Conservation (phyloP, 2,888 invertebrate species). For the Hybos culiciformis region DNA sequence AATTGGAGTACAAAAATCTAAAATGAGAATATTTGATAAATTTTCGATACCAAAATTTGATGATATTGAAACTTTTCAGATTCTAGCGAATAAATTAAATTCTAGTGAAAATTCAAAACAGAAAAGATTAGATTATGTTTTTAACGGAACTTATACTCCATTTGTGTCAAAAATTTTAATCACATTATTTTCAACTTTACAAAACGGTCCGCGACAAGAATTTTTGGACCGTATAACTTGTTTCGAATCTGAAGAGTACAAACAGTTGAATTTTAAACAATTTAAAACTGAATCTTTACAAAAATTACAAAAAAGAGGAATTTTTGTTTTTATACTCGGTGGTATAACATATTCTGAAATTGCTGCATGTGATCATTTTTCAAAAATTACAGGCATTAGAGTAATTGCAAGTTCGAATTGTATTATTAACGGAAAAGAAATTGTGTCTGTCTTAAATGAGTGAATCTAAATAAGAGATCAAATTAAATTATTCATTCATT, state of each 20-base stretch:
- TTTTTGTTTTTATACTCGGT: slow-evolving; percentile 80
- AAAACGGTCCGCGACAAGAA: too few species aligned
- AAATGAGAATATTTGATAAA: slow-evolving; percentile 22
- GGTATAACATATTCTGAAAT: slow-evolving; percentile 89
- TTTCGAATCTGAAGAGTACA: too few species aligned
- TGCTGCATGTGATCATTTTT: slow-evolving; percentile 75
- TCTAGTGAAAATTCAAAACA: too few species aligned
- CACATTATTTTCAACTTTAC: too few species aligned
- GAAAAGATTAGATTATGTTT: slow-evolving; percentile 90
- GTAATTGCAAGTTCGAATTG: slow-evolving; percentile 70
- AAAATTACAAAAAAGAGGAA: slow-evolving; percentile 40
- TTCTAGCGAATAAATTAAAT: too few species aligned
- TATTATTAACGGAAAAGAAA: slow-evolving; percentile 64
- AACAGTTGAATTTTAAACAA: too few species aligned
- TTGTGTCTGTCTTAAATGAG: too few species aligned
- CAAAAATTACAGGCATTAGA: slow-evolving; percentile 57
- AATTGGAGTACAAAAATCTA: slow-evolving; percentile 14
- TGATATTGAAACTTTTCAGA: slow-evolving; percentile 54
- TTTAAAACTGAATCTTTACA: slow-evolving; percentile 15
- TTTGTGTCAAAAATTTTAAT: too few species aligned
- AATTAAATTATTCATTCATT: too few species aligned
- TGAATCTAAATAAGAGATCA: too few species aligned
- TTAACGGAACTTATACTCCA: slow-evolving; percentile 82
- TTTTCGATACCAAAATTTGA: slow-evolving; percentile 45
- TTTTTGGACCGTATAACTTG: too few species aligned